Conservation (phyloP, 2,797 vertebrate species). For the Cynodonichthys magdalenae region DNA sequence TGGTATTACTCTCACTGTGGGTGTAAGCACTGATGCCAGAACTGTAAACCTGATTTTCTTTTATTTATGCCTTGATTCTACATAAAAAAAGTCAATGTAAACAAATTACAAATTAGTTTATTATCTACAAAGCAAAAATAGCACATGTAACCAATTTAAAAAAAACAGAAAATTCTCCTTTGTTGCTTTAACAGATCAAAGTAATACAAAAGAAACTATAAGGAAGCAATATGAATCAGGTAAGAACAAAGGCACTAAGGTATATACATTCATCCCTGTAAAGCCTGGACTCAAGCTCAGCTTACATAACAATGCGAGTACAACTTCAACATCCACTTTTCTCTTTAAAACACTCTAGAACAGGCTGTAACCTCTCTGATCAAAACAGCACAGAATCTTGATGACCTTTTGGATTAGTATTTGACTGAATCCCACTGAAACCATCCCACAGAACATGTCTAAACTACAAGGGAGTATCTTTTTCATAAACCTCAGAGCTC, state of each 20-base stretch:
- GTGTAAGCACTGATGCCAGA: constrained; percentile 29
- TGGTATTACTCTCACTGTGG: constrained; percentile 31
- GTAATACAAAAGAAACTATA: not conserved
- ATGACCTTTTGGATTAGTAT: constrained; percentile 55
- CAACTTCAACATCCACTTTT: constrained; percentile 49
- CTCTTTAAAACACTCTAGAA: constrained; percentile 36
- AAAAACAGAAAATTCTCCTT: not conserved
- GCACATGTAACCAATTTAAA: not conserved
- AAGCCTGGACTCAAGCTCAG: constrained; percentile 46
- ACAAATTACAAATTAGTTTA: not conserved
- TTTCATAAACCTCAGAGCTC: constrained; percentile 23
- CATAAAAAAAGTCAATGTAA: not conserved
- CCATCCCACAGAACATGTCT: constrained; percentile 17
- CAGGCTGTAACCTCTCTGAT: constrained; percentile 40
- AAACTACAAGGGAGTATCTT: constrained; percentile 44
- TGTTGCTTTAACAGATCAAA: not conserved
- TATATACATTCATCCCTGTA: constrained; percentile 35
- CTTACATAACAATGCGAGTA: constrained; percentile 59
- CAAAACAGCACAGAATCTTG: constrained; percentile 53
- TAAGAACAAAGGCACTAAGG: constrained; percentile 18
- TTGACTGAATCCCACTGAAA: constrained; percentile 48
- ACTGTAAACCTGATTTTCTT: constrained; percentile 35
- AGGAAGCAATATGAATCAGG: not conserved
- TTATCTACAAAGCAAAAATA: not conserved
- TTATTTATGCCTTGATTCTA: constrained; percentile 25